Base-by-base conservation (phyloP, 2,797 vertebrate genomes). In the Mormyrus hasselquistii region DNA sequence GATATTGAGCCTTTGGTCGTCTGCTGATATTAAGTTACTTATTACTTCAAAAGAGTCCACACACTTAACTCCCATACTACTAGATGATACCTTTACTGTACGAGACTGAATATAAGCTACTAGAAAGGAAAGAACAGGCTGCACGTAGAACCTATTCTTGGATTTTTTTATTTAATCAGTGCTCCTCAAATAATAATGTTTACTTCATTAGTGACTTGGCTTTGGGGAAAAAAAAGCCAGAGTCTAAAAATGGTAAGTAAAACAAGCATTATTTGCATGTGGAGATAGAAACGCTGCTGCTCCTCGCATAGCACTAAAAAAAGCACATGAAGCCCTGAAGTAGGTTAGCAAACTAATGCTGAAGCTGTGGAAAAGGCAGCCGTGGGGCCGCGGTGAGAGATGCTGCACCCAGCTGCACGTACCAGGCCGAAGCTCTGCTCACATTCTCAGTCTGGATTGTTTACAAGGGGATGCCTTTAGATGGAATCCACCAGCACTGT, bases 301-400 rank as follows among this genome's bases (percentile, higher is more conserved):
- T 47, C 3, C 41, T 47, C 3, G 16, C 7, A 9, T 3, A 9
- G 19, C 41, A 16, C 41, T 41, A 79, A 41, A 79, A 79, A 79
- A 79, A 47, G 76, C 41, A 4, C 6, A n/a, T 8, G 76, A 47
- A 47, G 76, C 41, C 76, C 41, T 79, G 76, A 79, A 79, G 76
- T 79, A 79, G 76, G 76, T 79, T 79, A 79, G 73, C 73, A 79
- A 79, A 79, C 38, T 79, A 79, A n/a, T 79, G 73, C 38, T n/a
- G 73, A 79, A 79, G 73, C 73, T 79, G 73, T 47, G 5, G 73
- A 79, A 79, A 79, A 1, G 34, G 29, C 5, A 41, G 69, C 69
- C 34, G 19, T 2, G 38, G 73, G 6, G 73, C 6, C 4, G 4
- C 2, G 1, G 38, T 79, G 41, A 79, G 14, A 16, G 41, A 79